Evolutionary conservation across 2,113 vertebrate genomes (phyloP).

Genomic region (Hippocampus guttulatus): DNA sequence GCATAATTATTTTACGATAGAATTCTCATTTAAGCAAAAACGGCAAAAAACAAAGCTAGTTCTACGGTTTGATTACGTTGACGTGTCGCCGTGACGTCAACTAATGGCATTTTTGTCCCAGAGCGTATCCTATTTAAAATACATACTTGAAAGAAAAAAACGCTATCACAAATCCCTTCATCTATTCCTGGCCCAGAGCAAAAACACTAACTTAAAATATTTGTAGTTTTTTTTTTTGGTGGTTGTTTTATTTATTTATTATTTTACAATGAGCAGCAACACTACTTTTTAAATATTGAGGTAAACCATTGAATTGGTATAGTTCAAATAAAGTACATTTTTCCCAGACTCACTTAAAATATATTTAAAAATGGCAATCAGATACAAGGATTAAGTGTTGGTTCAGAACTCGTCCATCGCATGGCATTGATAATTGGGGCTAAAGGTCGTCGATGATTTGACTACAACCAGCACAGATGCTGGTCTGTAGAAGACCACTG

Average conservation of each 20-base stretch:
- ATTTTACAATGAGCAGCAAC: constrained; percentile 40
- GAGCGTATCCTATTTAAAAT: constrained; percentile 66
- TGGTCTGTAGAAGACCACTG: not conserved
- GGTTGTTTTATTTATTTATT: not conserved
- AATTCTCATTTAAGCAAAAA: constrained; percentile 58
- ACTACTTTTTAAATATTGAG: constrained; percentile 59
- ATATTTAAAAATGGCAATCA: not conserved
- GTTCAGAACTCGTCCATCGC: not conserved
- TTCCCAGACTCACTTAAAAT: constrained; percentile 5
- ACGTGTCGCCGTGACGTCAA: constrained; percentile 48
- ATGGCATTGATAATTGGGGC: not conserved
- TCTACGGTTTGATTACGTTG: constrained; percentile 41
- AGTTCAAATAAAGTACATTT: constrained; percentile 21
- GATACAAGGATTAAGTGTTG: not conserved
- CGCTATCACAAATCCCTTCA: constrained; percentile 57
- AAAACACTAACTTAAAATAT: not conserved
- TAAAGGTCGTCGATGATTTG: not conserved
- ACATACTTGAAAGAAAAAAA: constrained; percentile 50
- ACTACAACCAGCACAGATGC: not conserved
- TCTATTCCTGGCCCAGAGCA: constrained; percentile 17
- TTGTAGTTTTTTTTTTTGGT: not conserved
- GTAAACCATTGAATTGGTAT: constrained; percentile 54
- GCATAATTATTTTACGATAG: constrained; percentile 68
- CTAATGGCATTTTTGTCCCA: constrained; percentile 65
- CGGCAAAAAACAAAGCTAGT: constrained; percentile 47